phyloP scores from a whole-genome alignment of 2,797 vertebrate genomes.

The Manis pentadactyla region DNA sequence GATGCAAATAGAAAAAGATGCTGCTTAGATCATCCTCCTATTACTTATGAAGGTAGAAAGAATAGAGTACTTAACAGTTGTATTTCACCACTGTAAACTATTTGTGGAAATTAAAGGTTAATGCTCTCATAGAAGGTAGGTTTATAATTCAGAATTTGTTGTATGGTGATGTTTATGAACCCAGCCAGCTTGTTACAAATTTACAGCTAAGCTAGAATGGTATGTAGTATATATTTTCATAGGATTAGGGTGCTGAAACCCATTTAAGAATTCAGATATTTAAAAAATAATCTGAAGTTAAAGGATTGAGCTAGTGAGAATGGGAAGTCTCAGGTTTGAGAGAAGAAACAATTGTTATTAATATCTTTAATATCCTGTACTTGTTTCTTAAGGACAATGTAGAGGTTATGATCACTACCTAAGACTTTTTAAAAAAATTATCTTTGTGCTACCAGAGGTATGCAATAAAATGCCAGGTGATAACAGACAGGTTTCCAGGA shows the following conservation, averaged over 20 bases:
- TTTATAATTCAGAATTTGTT: constrained; percentile 40
- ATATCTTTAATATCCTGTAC: constrained; percentile 40
- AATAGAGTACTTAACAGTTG: constrained; percentile 10
- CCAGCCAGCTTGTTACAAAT: not conserved
- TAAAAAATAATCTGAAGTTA: constrained; percentile 51
- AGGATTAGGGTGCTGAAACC: not conserved
- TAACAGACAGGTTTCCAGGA: constrained; percentile 25
- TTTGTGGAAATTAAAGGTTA: constrained; percentile 16
- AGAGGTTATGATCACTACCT: not conserved
- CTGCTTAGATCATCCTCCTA: constrained; percentile 28
- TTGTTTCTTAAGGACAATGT: constrained; percentile 51
- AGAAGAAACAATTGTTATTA: constrained; percentile 54
- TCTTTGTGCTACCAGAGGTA: not conserved
- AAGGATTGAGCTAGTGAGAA: not conserved
- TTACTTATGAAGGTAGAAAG: not conserved
- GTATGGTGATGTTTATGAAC: not conserved
- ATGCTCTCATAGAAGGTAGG: not conserved
- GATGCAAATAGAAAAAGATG: constrained; percentile 22
- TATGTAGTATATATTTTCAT: not conserved
- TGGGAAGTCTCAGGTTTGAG: not conserved
- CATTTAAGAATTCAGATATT: constrained; percentile 7
- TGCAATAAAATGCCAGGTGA: constrained; percentile 41
- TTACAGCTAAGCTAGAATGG: not conserved
- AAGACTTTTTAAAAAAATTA: constrained; percentile 19
- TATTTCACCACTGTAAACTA: constrained; percentile 9